Evolutionary conservation across 37 sponge, comb jelly and placozoan genomes (phyloP).

Genomic region (Amphimedon queenslandica): DNA sequence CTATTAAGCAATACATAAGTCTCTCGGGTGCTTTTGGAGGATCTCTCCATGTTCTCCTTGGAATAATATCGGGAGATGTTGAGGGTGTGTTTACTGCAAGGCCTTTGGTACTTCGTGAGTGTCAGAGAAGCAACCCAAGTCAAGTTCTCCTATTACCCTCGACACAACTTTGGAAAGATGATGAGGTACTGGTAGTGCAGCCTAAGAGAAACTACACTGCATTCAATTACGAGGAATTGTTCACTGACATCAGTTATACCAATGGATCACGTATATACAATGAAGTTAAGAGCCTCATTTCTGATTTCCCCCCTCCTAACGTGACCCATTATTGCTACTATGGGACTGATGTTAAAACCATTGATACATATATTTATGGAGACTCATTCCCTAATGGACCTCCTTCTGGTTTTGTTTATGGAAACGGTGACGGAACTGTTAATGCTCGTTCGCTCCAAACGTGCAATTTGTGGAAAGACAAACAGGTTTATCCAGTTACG

Average conservation of each 20-base stretch:
- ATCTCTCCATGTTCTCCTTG: slow-evolving; percentile 23
- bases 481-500: slow-evolving; percentile 36
- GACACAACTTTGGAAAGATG: not conserved
- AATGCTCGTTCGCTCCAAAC: slow-evolving; percentile 59
- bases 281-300: slow-evolving; percentile 12
- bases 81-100: slow-evolving; percentile 37
- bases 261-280: slow-evolving; percentile 34
- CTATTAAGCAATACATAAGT: slow-evolving; percentile 42
- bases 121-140: slow-evolving; percentile 52
- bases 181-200: slow-evolving; percentile 9
- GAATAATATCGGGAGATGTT: slow-evolving; percentile 69
- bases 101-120: slow-evolving; percentile 26
- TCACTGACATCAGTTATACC: slow-evolving; percentile 24
- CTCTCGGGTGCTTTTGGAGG: slow-evolving; percentile 47
- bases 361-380: slow-evolving; percentile 25
- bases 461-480: slow-evolving; percentile 68
- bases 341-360: slow-evolving; percentile 32
- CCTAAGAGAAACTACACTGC: slow-evolving; percentile 56
- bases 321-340: slow-evolving; percentile 67
- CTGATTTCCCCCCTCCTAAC: slow-evolving; percentile 37
- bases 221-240: slow-evolving; percentile 42
- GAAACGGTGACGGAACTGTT: slow-evolving; percentile 93
- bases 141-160: slow-evolving; percentile 30
- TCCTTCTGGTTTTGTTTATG: slow-evolving; percentile 41
- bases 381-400: slow-evolving; percentile 60